Base-by-base conservation (phyloP, 2,888 invertebrate genomes). In the Fissipunctia ypsillon region DNA sequence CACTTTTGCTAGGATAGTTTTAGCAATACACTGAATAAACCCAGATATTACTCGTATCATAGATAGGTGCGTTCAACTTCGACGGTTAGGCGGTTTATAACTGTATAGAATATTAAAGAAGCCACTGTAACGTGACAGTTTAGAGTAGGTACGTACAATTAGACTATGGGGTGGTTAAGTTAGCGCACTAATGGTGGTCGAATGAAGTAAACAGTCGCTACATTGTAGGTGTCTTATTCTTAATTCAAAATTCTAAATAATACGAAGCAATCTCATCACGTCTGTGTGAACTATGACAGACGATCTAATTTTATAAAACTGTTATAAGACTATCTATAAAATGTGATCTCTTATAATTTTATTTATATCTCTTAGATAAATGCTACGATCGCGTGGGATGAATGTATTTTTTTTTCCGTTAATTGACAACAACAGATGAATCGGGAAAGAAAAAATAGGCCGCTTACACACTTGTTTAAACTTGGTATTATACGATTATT, bases 271-370 rank as follows among this genome's bases (percentile, higher is more conserved):
- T 94, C 90, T 90, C 87, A 88, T 87, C 78, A 88, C 82, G 87
- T 89, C 90, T 90, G 87, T 85, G 81, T 85, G 65, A 87, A 61
- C 50, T 87, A 85, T 79, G 56, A 67, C 81, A 83, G 86, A 76
- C 67, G 84, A 84, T 61, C 77, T 83, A 88, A 80, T 80, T 86
- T 83, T 81, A 73, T 80, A 87, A 78, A 86, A 84, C 84, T 77
- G 80, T 83, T 86, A 88, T 76, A 86, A 85, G 89, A 87, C 88
- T 92, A 90, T 91, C 88, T 90, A 90, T 88, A 89, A 90, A 93
- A 92, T 94, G 95, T 95, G 95, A 95, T 95, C 94, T 94, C 91
- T 91, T 88, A 87, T 91, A 85, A 88, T 90, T 90, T 90, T 89
- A 89, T 88, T 90, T 81, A 84, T 87, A 85, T 85, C 82, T 90